Base-by-base conservation (phyloP, 2,113 vertebrate species). In the Gadus chalcogrammus region DNA sequence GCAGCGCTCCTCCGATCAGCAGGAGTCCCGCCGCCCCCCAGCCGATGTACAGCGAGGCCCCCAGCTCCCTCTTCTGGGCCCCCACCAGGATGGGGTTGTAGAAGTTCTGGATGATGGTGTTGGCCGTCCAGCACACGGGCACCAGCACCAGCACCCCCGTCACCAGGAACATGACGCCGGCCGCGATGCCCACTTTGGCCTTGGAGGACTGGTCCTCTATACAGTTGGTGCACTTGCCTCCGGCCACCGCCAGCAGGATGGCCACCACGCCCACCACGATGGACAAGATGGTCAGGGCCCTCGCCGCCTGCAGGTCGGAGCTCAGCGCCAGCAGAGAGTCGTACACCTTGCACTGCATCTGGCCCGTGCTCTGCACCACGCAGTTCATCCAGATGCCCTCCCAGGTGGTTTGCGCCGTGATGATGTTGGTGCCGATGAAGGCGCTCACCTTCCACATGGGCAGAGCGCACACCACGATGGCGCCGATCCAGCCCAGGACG, bases 301-400 rank as follows among this genome's bases (percentile, higher is more conserved):
- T 82, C 55, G 92, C 91, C 0, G 89, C 92, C 82, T 93, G 92
- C 12, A 93, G 88, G 77, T 93, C 92, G 3, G 86, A 67, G 18
- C 61, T 73, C 60, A 93, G 90, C 11, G 92, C 92, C 75, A 93
- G 79, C 89, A 93, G 79, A 71, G 92, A 93, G 87, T 93, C 92
- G 20, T 93, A 93, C 68, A 93, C 88, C 71, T 93, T 93, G 66
- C 92, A 93, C 72, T 93, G 92, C 92, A 93, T 93, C 84, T 93
- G 92, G 17, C 92, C 92, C 0, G 92, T 93, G 82, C 92, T 93
- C 87, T 93, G 92, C 3, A 79, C 55, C 42, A 93, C 90, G 0
- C 92, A 93, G 79, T 0, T 91, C 92, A 93, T 93, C 92, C 92
- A 93, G 53, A 93, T 90, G 9, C 92, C 92, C 56, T 93, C 91